Conservation (phyloP, 2,888 invertebrate genomes). For the Encarsia formosa region DNA sequence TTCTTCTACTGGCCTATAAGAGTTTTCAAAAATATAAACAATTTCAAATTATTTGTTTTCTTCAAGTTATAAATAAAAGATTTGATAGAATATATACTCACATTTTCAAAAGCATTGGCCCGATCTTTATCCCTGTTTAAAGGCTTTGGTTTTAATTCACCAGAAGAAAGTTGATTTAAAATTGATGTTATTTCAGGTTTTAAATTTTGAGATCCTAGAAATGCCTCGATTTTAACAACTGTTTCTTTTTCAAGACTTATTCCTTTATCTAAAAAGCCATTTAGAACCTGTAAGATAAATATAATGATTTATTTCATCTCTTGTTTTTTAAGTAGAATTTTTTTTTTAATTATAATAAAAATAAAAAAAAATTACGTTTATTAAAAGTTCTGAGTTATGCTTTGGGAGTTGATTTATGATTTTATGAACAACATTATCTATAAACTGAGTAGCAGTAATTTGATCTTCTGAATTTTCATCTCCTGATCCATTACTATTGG, state of each 20-base stretch:
- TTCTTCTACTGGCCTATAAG: background rate
- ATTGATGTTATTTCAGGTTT: background rate
- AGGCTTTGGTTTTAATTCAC: background rate
- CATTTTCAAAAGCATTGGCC: background rate
- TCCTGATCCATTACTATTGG: no score
- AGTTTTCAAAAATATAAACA: no score
- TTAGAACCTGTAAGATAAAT: conserved; percentile 17
- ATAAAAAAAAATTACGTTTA: conserved; percentile 7
- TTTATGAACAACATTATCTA: background rate
- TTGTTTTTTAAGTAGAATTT: no score
- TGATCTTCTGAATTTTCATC: background rate
- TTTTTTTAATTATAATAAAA: background rate
- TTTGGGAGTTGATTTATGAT: background rate
- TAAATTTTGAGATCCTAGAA: background rate
- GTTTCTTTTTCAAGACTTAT: conserved; percentile 16
- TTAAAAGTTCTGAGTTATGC: background rate
- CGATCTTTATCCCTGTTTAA: background rate
- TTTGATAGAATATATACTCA: conserved; percentile 7
- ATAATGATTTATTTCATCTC: no score
- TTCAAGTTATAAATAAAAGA: background rate
- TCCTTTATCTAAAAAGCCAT: conserved; percentile 13
- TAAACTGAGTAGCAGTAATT: background rate
- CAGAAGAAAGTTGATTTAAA: conserved; percentile 14
- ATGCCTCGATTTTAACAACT: conserved; percentile 10
- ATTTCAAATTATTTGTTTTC: no score